These are phyloP conservation scores for Oryzias javanicus DNA, from an alignment of 2,113 vertebrate genomes.

Conservation along the genomic window DNA sequence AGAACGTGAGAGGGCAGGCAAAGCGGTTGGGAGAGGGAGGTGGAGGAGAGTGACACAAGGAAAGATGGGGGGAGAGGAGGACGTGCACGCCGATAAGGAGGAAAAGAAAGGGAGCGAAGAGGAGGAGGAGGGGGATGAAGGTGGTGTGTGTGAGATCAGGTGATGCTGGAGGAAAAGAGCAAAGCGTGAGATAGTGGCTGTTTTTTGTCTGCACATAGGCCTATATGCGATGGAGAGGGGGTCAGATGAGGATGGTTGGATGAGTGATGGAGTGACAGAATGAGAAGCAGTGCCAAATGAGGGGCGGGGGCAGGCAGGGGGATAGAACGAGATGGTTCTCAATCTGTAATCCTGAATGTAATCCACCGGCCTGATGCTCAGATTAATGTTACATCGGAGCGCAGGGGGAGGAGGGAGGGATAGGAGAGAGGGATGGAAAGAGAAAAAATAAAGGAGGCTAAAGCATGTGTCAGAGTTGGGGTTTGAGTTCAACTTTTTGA, in stretches of 20 bases:
- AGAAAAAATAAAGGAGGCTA: slow-evolving; percentile 34
- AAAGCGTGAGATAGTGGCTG: slow-evolving; percentile 13
- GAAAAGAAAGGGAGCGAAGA: slow-evolving; percentile 14
- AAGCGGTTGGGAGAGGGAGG: slow-evolving; percentile 17
- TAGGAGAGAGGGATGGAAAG: slow-evolving; percentile 38
- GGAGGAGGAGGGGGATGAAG: slow-evolving; percentile 7
- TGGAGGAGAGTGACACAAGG: slow-evolving; percentile 21
- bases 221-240: background rate
- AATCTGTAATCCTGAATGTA: slow-evolving; percentile 79
- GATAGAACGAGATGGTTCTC: slow-evolving; percentile 68
- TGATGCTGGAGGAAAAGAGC: slow-evolving; percentile 23
- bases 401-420: slow-evolving; percentile 29
- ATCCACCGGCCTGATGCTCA: slow-evolving; percentile 78
- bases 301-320: slow-evolving; percentile 41
- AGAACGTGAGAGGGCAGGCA: slow-evolving; percentile 13
- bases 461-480: slow-evolving; percentile 31
- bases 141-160: slow-evolving; percentile 43
- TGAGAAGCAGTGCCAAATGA: slow-evolving; percentile 44
- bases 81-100: slow-evolving; percentile 39
- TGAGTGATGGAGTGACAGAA: slow-evolving; percentile 47
- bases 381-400: slow-evolving; percentile 74
- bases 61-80: slow-evolving; percentile 32
- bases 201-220: slow-evolving; percentile 6
- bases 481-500: background rate
- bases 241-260: slow-evolving; percentile 20